Percentiles rank a stretch among this genome's conserved stretches.
Evolutionary conservation across 23 tunicate species (phyloP).

Genomic region (Styela plicata): DNA sequence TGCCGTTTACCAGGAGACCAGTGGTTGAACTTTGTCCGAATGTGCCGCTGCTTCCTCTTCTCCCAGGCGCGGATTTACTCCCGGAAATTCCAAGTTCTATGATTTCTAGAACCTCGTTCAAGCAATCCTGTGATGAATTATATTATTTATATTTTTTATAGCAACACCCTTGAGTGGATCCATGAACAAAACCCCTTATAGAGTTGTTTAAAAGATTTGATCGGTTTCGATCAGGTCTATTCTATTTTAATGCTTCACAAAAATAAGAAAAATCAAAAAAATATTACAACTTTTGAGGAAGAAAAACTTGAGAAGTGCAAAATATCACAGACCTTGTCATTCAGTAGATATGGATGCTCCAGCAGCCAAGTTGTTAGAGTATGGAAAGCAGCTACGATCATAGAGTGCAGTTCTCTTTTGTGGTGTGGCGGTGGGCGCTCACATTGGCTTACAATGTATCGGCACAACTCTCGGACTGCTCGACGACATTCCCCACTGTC

Average conservation of each 20-base stretch:
- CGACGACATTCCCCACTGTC: slow-evolving; percentile 62
- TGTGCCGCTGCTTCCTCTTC: slow-evolving; percentile 23
- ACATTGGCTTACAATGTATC: slow-evolving; percentile 80
- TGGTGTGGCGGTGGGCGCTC: slow-evolving; percentile 90
- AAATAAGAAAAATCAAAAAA: too few relatives aligned
- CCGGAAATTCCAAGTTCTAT: slow-evolving; percentile 94
- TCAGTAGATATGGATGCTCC: slow-evolving; percentile 81
- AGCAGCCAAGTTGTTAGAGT: slow-evolving; percentile 74
- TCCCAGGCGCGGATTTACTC: slow-evolving; percentile 66
- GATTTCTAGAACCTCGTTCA: slow-evolving; percentile 74
- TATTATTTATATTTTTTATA: too few relatives aligned
- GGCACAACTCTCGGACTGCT: slow-evolving; percentile 75
- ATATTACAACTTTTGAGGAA: too few relatives aligned
- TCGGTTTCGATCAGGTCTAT: too few relatives aligned
- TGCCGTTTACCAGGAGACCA: not conserved
- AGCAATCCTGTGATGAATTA: slow-evolving; percentile 42
- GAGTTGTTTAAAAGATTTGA: too few relatives aligned
- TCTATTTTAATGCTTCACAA: too few relatives aligned
- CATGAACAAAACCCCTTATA: too few relatives aligned
- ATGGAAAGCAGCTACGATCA: slow-evolving; percentile 92
- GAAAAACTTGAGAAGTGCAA: not conserved
- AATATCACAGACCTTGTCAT: slow-evolving; percentile 91
- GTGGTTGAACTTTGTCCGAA: not conserved
- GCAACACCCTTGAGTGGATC: too few relatives aligned
- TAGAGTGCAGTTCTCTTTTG: slow-evolving; percentile 80